Evolutionary conservation across 2,797 vertebrate genomes (phyloP), one percentile per base, ranked within the genome.

Genomic region (Schizothorax lantsangensis): DNA sequence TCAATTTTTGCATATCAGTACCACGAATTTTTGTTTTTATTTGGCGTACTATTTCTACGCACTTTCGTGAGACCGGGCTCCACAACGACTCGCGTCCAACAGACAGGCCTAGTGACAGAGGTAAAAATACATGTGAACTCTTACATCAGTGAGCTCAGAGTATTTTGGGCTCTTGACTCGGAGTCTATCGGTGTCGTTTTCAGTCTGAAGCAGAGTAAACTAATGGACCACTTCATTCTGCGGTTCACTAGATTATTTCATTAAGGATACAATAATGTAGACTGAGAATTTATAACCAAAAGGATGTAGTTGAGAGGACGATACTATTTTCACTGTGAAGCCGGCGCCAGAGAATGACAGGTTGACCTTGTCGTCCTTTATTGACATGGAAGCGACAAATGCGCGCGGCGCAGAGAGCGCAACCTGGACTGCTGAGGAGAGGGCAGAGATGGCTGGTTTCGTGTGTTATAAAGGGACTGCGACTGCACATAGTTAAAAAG

Each of bases 111-210:
- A 91, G 95, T 92, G 91, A 94, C 94, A 91, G 81, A 84, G 89
- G 92, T 95, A 95, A 95, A 96, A 95, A 96, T 96, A 92, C 92
- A 89, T 86, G 43, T n/a, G 79, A 15, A 91, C 93, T 92, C 92
- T 94, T 92, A 91, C 93, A 93, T 91, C 92, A 93, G 92, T 79
- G 90, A 84, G 80, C 91, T 85, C 89, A 33, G 88, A 36, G 90
- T 95, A 95, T 96, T 95, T 95, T 94, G 91, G 94, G 95, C 92
- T 89, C 86, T 88, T 88, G 88, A 88, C 83, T 89, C 87, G 62
- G 83, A 89, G 86, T 79, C 87, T 91, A 87, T 91, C 86, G 91
- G 92, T 91, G 92, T 91, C 89, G 36, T 68, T 88, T 91, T 87
- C 89, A 89, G 91, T 90, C 87, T 81, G 71, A 81, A 52, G 64